Evolutionary conservation across 2,888 invertebrate genomes (phyloP).

Genomic region (Cerceris rybyensis): DNA sequence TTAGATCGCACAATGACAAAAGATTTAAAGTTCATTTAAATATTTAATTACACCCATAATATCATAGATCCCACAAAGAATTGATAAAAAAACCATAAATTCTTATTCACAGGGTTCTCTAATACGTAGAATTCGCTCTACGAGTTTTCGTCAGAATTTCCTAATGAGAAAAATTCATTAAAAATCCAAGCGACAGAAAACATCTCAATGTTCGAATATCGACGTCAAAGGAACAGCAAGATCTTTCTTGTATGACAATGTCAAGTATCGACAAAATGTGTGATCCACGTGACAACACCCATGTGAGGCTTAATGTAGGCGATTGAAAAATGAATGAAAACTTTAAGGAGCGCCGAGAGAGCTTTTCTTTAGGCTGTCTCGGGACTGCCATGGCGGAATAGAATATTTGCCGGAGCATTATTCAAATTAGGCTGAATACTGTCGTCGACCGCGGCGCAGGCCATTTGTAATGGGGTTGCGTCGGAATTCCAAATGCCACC

Average conservation of each 20-base stretch:
- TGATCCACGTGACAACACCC: not conserved
- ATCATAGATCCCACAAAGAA: no score
- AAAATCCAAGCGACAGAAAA: no score
- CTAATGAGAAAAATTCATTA: no score
- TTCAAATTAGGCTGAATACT: constrained; percentile 61
- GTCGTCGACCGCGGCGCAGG: constrained; percentile 31
- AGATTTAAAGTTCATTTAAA: no score
- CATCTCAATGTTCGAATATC: not conserved
- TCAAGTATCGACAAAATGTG: not conserved
- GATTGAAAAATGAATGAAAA: constrained; percentile 37
- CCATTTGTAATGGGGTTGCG: constrained; percentile 52
- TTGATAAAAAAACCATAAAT: no score
- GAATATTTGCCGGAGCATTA: constrained; percentile 59
- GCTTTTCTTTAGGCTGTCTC: not conserved
- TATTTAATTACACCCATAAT: no score
- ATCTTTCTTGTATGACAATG: not conserved
- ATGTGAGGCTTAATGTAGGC: constrained; percentile 12
- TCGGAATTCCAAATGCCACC: constrained; percentile 33
- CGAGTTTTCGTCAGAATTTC: no score
- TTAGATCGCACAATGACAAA: no score
- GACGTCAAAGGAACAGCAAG: not conserved
- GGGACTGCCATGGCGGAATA: constrained; percentile 9
- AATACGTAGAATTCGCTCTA: no score
- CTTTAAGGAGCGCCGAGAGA: not conserved
- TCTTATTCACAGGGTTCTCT: no score